Evolutionary conservation across 2,888 invertebrate species (phyloP), one percentile per base, ranked within the genome.

Genomic region (Brachynemurus nebulosus): DNA sequence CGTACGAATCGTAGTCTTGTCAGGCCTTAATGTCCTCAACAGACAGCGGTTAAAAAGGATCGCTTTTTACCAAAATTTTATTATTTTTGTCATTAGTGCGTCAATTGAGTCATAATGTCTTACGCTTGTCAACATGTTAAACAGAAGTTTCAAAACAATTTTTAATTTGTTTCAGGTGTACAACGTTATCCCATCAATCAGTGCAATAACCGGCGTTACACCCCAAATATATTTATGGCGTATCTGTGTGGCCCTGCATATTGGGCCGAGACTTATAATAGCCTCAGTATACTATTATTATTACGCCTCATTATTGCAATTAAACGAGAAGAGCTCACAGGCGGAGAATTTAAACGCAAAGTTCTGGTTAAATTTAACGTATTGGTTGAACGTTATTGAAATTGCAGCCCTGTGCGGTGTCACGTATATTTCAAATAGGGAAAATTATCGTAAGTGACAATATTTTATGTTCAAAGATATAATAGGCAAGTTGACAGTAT

Each of bases 201-300:
- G 91, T 74, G 89, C 93, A 52, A 88, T 93, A 63, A 93, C 92
- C 49, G 92, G 92, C 42, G 80, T 92, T 53, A 86, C 86, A 59
- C 92, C 93, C 19, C 90, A 92, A 66, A 74, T 86, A 56, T 92
- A 93, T 67, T 69, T 92, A 55, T 93, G 93, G 92, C 76, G 92
- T 57, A 80, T 89, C 58, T 85, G 86, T 63, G 84, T 92, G 58
- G 92, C 91, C 51, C 76, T 92, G 57, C 92, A 92, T 60, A 78
- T 90, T 62, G 86, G 90, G 58, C 93, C 93, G 56, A 78, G 92
- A 60, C 74, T 91, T 62, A 76, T 90, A 56, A 85, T 92, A 60
- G 88, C 90, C 50, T 80, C 83, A 53, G 78, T 92, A 54, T 88
- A 90, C 66, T 78, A 81, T 67, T 80, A 82, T 60, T 86, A 84